A percentile compares a stretch with the other conserved stretches of the same genome.
Conservation (phyloP, 1,140 invertebrate genomes). For the Eupristina koningsbergeri region DNA sequence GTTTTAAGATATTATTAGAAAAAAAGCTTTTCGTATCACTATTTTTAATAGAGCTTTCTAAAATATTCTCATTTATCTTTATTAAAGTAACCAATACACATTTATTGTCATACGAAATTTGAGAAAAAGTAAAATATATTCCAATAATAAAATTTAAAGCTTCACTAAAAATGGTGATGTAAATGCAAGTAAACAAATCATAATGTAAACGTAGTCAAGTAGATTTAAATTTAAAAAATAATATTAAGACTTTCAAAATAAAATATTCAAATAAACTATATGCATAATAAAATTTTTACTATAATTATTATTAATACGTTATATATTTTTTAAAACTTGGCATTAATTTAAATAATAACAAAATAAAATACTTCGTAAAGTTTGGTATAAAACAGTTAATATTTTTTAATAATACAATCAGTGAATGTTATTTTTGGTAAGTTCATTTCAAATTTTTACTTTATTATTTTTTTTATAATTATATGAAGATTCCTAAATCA, state of each 20-base stretch:
- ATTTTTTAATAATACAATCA: too few species aligned
- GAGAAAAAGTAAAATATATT: not conserved
- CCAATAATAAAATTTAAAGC: constrained; percentile 24
- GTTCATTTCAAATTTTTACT: too few species aligned
- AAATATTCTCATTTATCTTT: constrained; percentile 15
- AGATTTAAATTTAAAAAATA: not conserved
- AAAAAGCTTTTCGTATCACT: constrained; percentile 30
- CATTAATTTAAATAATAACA: not conserved
- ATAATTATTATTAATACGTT: not conserved
- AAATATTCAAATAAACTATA: not conserved
- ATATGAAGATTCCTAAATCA: too few species aligned
- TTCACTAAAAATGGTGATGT: constrained; percentile 47
- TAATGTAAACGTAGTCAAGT: constrained; percentile 23
- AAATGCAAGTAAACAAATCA: constrained; percentile 32
- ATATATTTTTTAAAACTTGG: not conserved
- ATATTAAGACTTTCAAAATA: not conserved
- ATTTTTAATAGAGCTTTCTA: constrained; percentile 50
- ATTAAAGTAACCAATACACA: not conserved
- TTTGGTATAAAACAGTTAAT: not conserved
- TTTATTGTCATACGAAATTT: not conserved
- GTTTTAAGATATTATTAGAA: constrained; percentile 42
- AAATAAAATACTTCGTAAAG: not conserved
- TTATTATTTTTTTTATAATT: not conserved
- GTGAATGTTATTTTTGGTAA: too few species aligned
- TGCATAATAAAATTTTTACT: not conserved